Evolutionary conservation across 2,113 vertebrate genomes (phyloP).

Genomic region (Crotalus helleri): DNA sequence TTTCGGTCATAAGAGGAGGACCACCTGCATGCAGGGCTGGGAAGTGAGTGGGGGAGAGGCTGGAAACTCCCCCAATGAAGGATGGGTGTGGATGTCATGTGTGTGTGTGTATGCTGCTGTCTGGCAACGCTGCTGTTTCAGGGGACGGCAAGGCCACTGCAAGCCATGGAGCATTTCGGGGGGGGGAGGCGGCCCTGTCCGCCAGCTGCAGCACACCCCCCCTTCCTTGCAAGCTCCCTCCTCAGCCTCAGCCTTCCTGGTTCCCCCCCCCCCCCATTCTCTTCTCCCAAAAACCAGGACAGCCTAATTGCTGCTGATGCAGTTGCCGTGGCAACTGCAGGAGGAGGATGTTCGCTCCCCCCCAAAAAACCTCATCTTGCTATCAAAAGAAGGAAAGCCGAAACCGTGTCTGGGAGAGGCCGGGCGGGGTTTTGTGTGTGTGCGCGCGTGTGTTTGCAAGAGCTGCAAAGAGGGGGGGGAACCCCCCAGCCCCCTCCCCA

Average conservation of each 20-base stretch:
- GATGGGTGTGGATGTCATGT: background rate
- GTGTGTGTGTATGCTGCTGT: background rate
- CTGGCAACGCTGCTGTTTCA: background rate
- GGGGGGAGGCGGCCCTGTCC: background rate
- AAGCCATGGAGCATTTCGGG: background rate
- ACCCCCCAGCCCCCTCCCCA: background rate
- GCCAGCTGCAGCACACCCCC: background rate
- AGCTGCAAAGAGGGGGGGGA: background rate
- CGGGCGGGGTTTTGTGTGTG: accelerated
- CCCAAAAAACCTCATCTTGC: background rate
- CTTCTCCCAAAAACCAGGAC: slow-evolving; percentile 40
- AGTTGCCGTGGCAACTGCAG: slow-evolving; percentile 61
- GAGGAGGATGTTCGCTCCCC: slow-evolving; percentile 60
- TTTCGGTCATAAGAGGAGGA: too few relatives aligned
- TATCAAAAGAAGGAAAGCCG: background rate
- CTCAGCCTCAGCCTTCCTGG: background rate
- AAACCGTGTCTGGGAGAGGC: background rate
- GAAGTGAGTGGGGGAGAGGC: accelerated
- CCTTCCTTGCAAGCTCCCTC: background rate
- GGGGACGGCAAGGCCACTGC: background rate
- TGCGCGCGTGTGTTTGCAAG: too few relatives aligned
- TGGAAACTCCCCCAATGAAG: background rate
- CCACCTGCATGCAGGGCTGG: too few relatives aligned
- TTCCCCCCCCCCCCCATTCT: slow-evolving; percentile 21
- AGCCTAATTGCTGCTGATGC: slow-evolving; percentile 60